These are phyloP conservation scores for Opisthocomus hoazin DNA, from an alignment of 2,113 vertebrate genomes.

Conservation along the genomic window DNA sequence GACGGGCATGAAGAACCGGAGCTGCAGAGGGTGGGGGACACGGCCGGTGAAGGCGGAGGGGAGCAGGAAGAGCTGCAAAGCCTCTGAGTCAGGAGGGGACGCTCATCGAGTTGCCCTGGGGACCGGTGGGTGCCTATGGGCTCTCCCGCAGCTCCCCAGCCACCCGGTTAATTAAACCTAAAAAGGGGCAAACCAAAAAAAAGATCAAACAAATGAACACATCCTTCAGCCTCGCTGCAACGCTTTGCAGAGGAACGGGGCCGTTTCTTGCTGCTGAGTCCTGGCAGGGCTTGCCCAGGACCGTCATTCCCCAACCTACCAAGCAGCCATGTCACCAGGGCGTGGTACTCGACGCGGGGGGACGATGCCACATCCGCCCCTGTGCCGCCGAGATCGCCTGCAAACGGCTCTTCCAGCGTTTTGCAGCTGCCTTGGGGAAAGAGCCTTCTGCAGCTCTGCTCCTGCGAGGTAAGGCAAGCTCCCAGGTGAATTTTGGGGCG, in stretches of 20 bases:
- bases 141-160: neutral
- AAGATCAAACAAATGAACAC: neutral
- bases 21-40: neutral
- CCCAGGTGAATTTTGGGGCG: fast-evolving
- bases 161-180: neutral
- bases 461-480: neutral
- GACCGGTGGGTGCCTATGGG: neutral
- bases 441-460: neutral
- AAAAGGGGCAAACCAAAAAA: neutral
- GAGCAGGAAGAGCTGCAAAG: neutral
- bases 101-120: neutral
- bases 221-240: neutral
- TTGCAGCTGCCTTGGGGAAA: neutral
- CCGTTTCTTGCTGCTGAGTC: neutral
- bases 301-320: fast-evolving
- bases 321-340: neutral
- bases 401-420: neutral
- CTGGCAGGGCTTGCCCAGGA: fast-evolving
- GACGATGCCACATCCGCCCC: fast-evolving
- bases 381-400: fast-evolving
- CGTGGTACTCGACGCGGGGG: neutral
- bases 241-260: fast-evolving
- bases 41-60: fast-evolving
- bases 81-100: conserved; percentile 33
- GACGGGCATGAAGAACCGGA: fast-evolving